Conservation (phyloP, 2,888 invertebrate genomes). For the Thereva nobilitata region DNA sequence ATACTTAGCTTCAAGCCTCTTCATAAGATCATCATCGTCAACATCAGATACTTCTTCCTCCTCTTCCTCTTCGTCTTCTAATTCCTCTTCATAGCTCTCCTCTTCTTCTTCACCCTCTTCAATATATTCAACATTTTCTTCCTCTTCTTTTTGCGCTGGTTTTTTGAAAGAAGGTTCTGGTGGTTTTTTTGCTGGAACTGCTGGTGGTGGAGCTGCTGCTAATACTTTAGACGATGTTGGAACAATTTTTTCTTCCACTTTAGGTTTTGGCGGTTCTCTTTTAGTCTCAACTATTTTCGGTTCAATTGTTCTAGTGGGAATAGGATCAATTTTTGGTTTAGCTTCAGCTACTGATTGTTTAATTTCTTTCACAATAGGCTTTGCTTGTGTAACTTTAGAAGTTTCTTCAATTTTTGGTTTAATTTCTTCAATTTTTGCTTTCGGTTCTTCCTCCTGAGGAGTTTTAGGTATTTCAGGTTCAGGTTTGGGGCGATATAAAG, state of each 20-base stretch:
- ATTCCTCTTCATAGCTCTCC: conserved; percentile 56
- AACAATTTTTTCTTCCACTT: background rate
- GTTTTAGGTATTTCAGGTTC: conserved; percentile 46
- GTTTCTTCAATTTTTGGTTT: conserved; percentile 50
- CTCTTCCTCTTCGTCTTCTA: conserved; percentile 54
- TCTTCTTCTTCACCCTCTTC: conserved; percentile 50
- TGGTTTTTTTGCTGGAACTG: too few species aligned
- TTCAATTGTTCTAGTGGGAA: conserved; percentile 43
- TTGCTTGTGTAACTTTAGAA: conserved; percentile 46
- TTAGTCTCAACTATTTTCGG: conserved; percentile 45
- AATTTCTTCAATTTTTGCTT: conserved; percentile 53
- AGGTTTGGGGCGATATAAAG: conserved; percentile 48
- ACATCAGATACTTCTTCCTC: conserved; percentile 63
- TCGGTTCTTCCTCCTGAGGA: conserved; percentile 39
- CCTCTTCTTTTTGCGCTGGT: conserved; percentile 38
- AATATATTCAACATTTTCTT: conserved; percentile 46
- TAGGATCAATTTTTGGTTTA: conserved; percentile 15
- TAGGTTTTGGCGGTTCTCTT: conserved; percentile 48
- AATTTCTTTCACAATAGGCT: conserved; percentile 33
- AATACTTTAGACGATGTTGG: background rate
- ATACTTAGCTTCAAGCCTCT: conserved; percentile 73
- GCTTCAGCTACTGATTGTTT: conserved; percentile 15
- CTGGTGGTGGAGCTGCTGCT: too few species aligned
- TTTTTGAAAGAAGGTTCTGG: background rate
- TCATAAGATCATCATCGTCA: conserved; percentile 71